Percentiles rank a stretch among this genome's conserved stretches.
phyloP scores from a whole-genome alignment of 2,888 invertebrate genomes.

The Cheilosia urbana region DNA sequence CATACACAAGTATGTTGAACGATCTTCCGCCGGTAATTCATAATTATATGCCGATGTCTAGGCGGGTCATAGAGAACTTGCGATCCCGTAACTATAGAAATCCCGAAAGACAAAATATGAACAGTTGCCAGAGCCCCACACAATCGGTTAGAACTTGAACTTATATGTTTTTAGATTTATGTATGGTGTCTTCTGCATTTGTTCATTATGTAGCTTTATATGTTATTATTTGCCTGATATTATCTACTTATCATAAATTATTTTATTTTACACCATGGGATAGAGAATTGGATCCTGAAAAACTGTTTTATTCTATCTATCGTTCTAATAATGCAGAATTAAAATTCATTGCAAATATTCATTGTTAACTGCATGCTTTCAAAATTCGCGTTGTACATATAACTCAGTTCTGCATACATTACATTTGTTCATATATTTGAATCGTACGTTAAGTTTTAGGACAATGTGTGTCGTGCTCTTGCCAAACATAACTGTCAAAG shows the following conservation, averaged over 20 bases:
- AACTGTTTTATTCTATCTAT: neutral
- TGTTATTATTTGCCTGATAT: no score
- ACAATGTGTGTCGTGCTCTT: no score
- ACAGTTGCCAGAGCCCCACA: neutral
- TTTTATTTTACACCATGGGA: neutral
- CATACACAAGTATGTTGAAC: constrained; percentile 75
- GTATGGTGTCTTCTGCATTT: constrained; percentile 11
- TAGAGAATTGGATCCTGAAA: neutral
- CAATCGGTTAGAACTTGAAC: constrained; percentile 53
- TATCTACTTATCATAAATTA: neutral
- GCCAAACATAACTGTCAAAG: no score
- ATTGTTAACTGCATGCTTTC: no score
- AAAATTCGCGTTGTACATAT: no score
- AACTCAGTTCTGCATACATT: no score
- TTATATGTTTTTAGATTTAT: neutral
- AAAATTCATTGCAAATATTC: no score
- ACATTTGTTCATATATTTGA: no score
- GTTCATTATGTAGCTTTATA: no score
- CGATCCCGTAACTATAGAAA: constrained; percentile 42
- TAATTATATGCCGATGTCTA: constrained; percentile 75
- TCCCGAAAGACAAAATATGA: constrained; percentile 9
- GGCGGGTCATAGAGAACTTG: constrained; percentile 61
- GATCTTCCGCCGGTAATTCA: constrained; percentile 79
- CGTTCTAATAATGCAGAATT: no score
- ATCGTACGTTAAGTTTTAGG: no score